Base-by-base conservation (phyloP, 2,797 vertebrate genomes). In the Ateles fusciceps region DNA sequence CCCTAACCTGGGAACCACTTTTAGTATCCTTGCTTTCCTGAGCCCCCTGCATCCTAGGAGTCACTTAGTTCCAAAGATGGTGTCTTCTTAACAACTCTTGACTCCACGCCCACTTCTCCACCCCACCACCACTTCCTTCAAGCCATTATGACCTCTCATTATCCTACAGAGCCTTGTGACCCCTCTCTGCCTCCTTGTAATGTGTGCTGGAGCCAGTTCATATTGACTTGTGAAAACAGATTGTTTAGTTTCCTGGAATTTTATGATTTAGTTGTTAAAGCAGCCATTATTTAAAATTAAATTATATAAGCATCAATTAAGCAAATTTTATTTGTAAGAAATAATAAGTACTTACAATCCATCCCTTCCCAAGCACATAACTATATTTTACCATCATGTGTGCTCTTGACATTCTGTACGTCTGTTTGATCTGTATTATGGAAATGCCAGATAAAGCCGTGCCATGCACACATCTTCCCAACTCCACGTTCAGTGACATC, bases 221-320 rank as follows among this genome's bases (percentile, higher is more conserved):
- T 30, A 28, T n/a, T 44, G 7, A 17, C 22, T 92, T 48, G 2
- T 19, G 13, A 61, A 55, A 80, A 39, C 24, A 22, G 42, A 50
- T 30, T 1, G 12, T 8, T 95, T 84, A 26, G 80, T 81, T 76
- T 94, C 74, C 48, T 71, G 4, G 59, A 72, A 33, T 46, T 83
- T 28, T 80, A 55, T 94, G 55, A 89, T 46, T 61, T 4, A 50
- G 28, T 59, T 52, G 75, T 95, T 93, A 76, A 59, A 61, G 4
- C 15, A 44, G 10, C 19, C 39, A 28, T 85, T 91, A 89, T 46
- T 85, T 42, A 85, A 90, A 44, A 74, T n/a, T 76, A 59, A 71
- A 50, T 72, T 55, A 22, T 59, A 7, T 88, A 78, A 44, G 46
- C 13, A 50, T 19, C 4, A 22, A 42, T 76, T 84, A 55, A 13